Conservation (phyloP, 1,140 invertebrate genomes). For the Aphaenogaster ashmeadi region DNA sequence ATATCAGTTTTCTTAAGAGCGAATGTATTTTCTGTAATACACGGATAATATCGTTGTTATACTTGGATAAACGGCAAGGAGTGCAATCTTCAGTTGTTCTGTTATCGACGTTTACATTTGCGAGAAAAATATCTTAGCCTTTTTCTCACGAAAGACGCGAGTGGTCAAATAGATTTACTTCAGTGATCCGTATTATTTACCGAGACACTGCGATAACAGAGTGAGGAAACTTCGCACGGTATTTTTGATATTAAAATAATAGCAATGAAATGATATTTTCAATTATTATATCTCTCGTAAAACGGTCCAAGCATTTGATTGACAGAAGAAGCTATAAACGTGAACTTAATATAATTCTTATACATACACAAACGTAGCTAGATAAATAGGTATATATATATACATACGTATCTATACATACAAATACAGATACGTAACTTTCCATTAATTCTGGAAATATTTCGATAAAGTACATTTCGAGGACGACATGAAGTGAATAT, state of each 20-base stretch:
- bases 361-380: not conserved
- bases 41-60: conserved; percentile 58
- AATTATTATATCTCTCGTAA: not conserved
- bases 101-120: conserved; percentile 64
- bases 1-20: conserved; percentile 19
- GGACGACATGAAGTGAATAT: conserved; percentile 38
- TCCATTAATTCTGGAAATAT: conserved; percentile 47
- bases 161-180: conserved; percentile 53
- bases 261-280: not conserved
- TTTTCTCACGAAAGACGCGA: conserved; percentile 41
- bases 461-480: conserved; percentile 32
- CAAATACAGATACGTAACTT: not conserved
- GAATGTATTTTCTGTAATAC: conserved; percentile 46
- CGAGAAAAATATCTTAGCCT: conserved; percentile 52
- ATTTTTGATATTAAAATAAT: conserved; percentile 23
- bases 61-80: conserved; percentile 50
- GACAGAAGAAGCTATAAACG: not conserved
- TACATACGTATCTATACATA: not conserved
- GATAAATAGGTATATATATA: not conserved
- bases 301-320: not conserved
- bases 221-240: not conserved
- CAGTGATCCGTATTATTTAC: conserved; percentile 53
- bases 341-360: not conserved
- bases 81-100: conserved; percentile 62
- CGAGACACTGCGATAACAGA: conserved; percentile 44